A percentile compares a stretch with the other conserved stretches of the same genome.
These are phyloP conservation scores for Scrobipalpa atriplicella DNA, from an alignment of 2,888 invertebrate species.

Conservation along the genomic window DNA sequence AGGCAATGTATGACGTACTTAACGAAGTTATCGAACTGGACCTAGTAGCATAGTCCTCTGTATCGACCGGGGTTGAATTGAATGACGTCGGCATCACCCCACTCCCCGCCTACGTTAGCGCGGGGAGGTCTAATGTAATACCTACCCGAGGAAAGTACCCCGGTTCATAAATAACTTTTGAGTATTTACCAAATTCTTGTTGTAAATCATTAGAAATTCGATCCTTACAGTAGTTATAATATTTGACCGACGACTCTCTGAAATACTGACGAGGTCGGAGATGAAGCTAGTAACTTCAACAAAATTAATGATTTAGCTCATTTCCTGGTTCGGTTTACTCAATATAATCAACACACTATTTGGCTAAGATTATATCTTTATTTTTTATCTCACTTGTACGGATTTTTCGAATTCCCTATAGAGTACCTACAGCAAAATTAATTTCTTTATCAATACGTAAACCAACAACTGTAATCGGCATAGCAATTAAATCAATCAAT, in stretches of 20 bases:
- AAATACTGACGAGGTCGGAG: not conserved
- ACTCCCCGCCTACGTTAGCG: slow-evolving; percentile 28
- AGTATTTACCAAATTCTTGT: not conserved
- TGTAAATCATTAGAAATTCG: not conserved
- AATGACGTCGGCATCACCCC: slow-evolving; percentile 34
- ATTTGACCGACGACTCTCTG: slow-evolving; percentile 15
- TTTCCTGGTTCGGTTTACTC: not conserved
- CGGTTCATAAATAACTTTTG: slow-evolving; percentile 35
- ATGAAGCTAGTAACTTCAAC: not conserved
- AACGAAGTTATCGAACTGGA: not conserved
- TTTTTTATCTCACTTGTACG: not conserved
- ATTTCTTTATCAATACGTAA: not conserved
- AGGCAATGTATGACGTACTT: slow-evolving; percentile 10
- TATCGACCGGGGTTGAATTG: slow-evolving; percentile 59
- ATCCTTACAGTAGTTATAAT: too few species aligned
- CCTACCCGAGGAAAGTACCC: slow-evolving; percentile 32
- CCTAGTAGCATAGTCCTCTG: slow-evolving; percentile 33
- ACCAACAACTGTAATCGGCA: not conserved
- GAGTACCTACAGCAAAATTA: not conserved
- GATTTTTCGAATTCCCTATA: not conserved
- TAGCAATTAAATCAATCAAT: not conserved
- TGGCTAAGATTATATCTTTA: not conserved
- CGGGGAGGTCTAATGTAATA: slow-evolving; percentile 39
- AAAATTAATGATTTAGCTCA: slow-evolving; percentile 10
- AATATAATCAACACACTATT: not conserved